phyloP scores from a whole-genome alignment of 2,888 invertebrate genomes.

The Disparrhopalites patrizii region DNA sequence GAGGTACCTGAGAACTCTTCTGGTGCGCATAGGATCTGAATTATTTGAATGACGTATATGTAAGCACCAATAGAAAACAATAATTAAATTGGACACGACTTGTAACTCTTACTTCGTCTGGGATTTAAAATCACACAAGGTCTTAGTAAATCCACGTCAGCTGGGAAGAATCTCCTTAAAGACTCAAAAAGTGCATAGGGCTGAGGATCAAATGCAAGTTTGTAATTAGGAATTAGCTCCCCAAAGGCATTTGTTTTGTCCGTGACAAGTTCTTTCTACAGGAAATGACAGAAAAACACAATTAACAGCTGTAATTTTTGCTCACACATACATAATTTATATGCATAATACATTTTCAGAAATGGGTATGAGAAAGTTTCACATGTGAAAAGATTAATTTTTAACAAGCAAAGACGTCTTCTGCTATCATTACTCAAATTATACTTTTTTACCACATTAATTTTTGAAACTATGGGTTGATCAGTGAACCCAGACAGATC shows the following conservation, averaged over 20 bases:
- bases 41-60: not conserved
- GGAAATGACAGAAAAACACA: not conserved
- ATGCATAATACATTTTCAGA: not conserved
- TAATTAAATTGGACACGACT: not conserved
- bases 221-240: too few species aligned
- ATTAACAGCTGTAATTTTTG: not conserved
- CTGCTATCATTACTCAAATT: too few species aligned
- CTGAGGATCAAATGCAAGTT: not conserved
- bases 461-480: too few species aligned
- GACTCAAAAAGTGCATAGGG: not conserved
- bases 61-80: not conserved
- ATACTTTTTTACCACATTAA: too few species aligned
- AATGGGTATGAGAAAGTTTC: not conserved
- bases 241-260: not conserved
- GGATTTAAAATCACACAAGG: constrained; percentile 7
- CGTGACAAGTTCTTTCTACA: not conserved
- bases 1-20: constrained; percentile 3
- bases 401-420: not conserved
- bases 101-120: not conserved
- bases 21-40: constrained; percentile 3
- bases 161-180: not conserved
- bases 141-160: not conserved
- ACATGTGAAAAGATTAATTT: not conserved
- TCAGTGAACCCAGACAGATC: too few species aligned
- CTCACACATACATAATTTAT: not conserved